Evolutionary conservation across 1,140 invertebrate species (phyloP).

Genomic region (Ostrea denselamellosa): DNA sequence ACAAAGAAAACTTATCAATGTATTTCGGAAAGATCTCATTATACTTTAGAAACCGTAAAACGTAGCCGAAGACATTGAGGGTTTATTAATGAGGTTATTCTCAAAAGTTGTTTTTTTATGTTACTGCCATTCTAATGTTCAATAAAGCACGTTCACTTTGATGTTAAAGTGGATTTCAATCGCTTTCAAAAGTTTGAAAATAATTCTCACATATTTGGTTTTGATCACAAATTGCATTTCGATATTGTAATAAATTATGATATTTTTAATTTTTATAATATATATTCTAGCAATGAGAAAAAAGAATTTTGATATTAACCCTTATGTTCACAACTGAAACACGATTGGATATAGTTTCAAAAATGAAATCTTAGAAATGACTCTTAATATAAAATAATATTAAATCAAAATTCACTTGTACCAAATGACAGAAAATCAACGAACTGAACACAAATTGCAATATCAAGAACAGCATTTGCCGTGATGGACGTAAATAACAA

Average conservation of each 20-base stretch:
- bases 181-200: background rate
- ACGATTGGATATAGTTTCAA: conserved; percentile 13
- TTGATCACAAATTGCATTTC: background rate
- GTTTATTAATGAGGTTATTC: background rate
- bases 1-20: conserved; percentile 18
- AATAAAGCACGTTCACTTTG: background rate
- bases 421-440: conserved; percentile 8
- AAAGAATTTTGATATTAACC: background rate
- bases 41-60: background rate
- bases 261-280: background rate
- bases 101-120: background rate
- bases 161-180: background rate
- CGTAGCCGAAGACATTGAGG: background rate
- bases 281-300: background rate
- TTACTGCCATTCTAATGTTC: background rate
- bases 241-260: background rate
- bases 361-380: conserved; percentile 2
- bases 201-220: background rate
- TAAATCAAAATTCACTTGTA: conserved; percentile 4
- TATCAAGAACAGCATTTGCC: background rate
- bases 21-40: background rate
- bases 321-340: background rate
- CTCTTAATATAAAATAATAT: background rate
- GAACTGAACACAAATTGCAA: background rate
- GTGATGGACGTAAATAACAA: background rate